Base-by-base conservation (phyloP, 2,888 invertebrate genomes). In the Eudasyphora cyanicolor region DNA sequence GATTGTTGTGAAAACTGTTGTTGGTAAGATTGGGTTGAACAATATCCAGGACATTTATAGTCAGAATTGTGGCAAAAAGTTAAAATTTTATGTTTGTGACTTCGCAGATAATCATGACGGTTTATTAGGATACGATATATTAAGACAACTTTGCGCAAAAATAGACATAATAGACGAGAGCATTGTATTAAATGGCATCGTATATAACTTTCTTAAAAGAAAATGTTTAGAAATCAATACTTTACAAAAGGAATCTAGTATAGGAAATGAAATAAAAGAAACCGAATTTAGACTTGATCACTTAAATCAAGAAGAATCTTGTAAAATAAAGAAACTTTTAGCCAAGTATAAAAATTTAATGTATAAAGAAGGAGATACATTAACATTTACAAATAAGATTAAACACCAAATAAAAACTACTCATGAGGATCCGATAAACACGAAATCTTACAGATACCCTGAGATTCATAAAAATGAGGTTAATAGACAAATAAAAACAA, bases 341-440 rank as follows among this genome's bases (percentile, higher is more conserved):
- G 35, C 21, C 45, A 62, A 62, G 57, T 76, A 81, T 2, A 57
- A 67, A 42, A 57, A 38, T 8, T 17, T 92, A 92, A 92, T 92
- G 27, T 78, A 69, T 64, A 67, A 35, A 17, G 76, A 79, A 38
- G 54, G 76, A 54, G 64, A 79, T 10, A 24, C 38, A n/a, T 79
- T 79, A 14, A 79, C 77, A 24, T 83, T 75, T 21, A 84, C 84
- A 62, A 42, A 76, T 21, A 71, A 51, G 74, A 82, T 76, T 10
- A 76, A 76, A 69, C 85, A 82, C 51, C 21, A 64, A 24, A 82
- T 82, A 24, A 64, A 54, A 42, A 82, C 83, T n/a, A 19, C 27
- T 2, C 45, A 64, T 10, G 78, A 81, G 12, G 60, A 67, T 32
- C 80, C 82, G 0, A 77, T 85, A 10, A 80, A 78, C 45, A 45